Conservation (phyloP, 2,888 invertebrate species). For the Aleiodes testaceus region DNA sequence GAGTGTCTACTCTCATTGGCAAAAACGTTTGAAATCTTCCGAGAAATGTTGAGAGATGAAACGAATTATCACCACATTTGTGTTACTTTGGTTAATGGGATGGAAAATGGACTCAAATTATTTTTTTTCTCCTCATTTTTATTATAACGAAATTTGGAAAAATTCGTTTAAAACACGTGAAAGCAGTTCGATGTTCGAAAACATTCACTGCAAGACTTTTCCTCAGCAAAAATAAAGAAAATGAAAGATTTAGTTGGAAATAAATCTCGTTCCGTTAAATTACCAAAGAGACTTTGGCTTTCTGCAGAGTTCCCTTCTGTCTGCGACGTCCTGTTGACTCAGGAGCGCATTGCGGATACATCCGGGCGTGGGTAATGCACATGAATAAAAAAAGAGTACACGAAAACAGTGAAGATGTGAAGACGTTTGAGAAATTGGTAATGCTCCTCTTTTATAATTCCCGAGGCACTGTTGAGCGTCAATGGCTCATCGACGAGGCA, state of each 20-base stretch:
- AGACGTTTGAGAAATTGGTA: slow-evolving; percentile 13
- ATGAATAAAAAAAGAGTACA: not conserved
- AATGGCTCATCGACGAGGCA: slow-evolving; percentile 31
- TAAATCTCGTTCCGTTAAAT: slow-evolving; percentile 59
- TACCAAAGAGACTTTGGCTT: slow-evolving; percentile 45
- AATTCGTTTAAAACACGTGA: too few relatives aligned
- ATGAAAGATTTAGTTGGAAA: slow-evolving; percentile 55
- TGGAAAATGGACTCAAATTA: not conserved
- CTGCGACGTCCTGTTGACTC: slow-evolving; percentile 54
- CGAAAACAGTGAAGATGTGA: slow-evolving; percentile 3
- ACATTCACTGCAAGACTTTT: slow-evolving; percentile 7
- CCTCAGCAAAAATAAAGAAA: slow-evolving; percentile 41
- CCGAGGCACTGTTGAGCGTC: slow-evolving; percentile 11
- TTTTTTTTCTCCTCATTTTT: too few relatives aligned
- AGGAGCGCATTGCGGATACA: slow-evolving; percentile 48
- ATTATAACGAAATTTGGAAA: too few relatives aligned
- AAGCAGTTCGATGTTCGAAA: slow-evolving; percentile 33
- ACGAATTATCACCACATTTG: slow-evolving; percentile 10
- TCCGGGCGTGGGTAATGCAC: slow-evolving; percentile 22
- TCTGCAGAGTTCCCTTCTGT: not conserved
- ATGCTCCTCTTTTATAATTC: not conserved
- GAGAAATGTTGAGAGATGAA: slow-evolving; percentile 5
- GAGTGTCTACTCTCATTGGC: slow-evolving; percentile 4
- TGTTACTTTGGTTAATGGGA: too few relatives aligned
- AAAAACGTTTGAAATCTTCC: slow-evolving; percentile 8